phyloP scores from a whole-genome alignment of 2,888 invertebrate species.

The Dioctria linearis region DNA sequence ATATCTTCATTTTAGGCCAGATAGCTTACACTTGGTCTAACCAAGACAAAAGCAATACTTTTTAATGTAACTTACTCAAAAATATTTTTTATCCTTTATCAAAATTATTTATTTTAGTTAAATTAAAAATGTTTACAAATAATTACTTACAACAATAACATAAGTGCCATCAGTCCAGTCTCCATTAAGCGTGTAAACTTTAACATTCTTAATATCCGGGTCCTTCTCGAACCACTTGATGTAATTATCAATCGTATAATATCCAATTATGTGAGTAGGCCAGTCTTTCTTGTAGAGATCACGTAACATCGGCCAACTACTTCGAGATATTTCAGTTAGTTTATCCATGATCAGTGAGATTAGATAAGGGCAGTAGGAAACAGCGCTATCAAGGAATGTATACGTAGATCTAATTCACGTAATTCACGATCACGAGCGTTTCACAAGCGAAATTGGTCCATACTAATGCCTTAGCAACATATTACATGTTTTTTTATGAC shows the following conservation, averaged over 20 bases:
- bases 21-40: no score
- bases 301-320: constrained; percentile 58
- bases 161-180: constrained; percentile 68
- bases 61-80: no score
- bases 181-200: constrained; percentile 64
- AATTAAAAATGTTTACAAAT: no score
- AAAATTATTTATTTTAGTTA: neutral
- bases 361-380: no score
- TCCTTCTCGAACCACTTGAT: constrained; percentile 63
- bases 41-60: no score
- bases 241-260: constrained; percentile 60
- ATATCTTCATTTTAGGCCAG: no score
- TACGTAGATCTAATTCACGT: neutral
- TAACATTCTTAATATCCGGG: constrained; percentile 59
- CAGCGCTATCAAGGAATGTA: no score
- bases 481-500: no score
- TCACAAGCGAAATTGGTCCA: neutral
- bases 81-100: no score
- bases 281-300: constrained; percentile 58
- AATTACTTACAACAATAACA: constrained; percentile 63
- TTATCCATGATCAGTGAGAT: neutral
- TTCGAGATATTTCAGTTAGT: constrained; percentile 57
- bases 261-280: constrained; percentile 59
- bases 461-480: neutral
- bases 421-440: neutral